Evolutionary conservation across 1,140 invertebrate genomes (phyloP), one percentile per base, ranked within the genome.

Genomic region (Drosophila suzukii): DNA sequence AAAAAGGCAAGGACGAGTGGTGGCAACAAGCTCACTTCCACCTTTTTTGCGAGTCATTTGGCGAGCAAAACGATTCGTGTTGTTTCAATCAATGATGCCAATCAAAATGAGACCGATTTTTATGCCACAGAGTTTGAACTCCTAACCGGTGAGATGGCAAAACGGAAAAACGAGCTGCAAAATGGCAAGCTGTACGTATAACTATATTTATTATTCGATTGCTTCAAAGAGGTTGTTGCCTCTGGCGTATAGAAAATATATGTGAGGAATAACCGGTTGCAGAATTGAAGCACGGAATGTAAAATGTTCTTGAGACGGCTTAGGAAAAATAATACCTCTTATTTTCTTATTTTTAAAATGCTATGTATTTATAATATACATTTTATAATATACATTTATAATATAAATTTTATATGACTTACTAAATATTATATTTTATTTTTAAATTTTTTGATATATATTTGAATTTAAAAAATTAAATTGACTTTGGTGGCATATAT

Each of bases 71-170:
- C 76, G 84, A 63, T 89, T 88, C 84, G 84, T 88, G 84, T 84
- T 88, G 80, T 88, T 88, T 88, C 84, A 81, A 83, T 89, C 84
- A 88, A 88, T 89, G 84, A 88, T 80, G 84, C 84, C 84, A 88
- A 88, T 88, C 84, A 89, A 85, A 82, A 78, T 88, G 68, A 76
- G 71, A 89, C 72, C 56, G 75, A 80, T 89, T 89, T 84, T 88
- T 88, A 73, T 71, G 66, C 51, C 65, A 71, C 65, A 71, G 38
- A 71, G 65, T 41, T 51, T 66, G 61, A 51, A 43, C 12, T 70
- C 34, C 65, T 70, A 71, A 70, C 27, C 50, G 10, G 36, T 12
- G 17, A 24, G 34, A 27, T 4, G 34, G 32, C 17, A 39, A 66
- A 17, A 8, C 50, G 34, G 20, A 46, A 39, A 53, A 24, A 11